These are phyloP conservation scores for cattle (Bos taurus) DNA, from an alignment of 2,113 vertebrate genomes.

Conservation along the genomic window ARS-UCD2.0 NC_037354.1:15840501-15841000, in stretches of 20 bases:
- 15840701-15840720: slow-evolving; percentile 25
- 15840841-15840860: background rate
- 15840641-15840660: slow-evolving; percentile 52
- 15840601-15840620: slow-evolving; percentile 40
- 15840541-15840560: slow-evolving; percentile 95
- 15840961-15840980: background rate
- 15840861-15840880: slow-evolving; percentile 8
- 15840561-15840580: slow-evolving; percentile 75
- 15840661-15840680: slow-evolving; percentile 44
- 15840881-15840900: background rate
- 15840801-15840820: slow-evolving; percentile 47
- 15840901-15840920: background rate
- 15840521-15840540: slow-evolving; percentile 91
- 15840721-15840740: slow-evolving; percentile 37
- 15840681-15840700: slow-evolving; percentile 55
- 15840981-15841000: background rate
- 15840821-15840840: background rate
- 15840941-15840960: background rate
- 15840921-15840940: background rate
- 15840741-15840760: slow-evolving; percentile 42
- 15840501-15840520: slow-evolving; percentile 92
- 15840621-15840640: slow-evolving; percentile 15
- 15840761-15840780: background rate
- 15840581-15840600: slow-evolving; percentile 73
- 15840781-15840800: background rate